These are phyloP conservation scores for Macroramphosus scolopax DNA, from an alignment of 2,797 vertebrate genomes.

Conservation along the genomic window DNA sequence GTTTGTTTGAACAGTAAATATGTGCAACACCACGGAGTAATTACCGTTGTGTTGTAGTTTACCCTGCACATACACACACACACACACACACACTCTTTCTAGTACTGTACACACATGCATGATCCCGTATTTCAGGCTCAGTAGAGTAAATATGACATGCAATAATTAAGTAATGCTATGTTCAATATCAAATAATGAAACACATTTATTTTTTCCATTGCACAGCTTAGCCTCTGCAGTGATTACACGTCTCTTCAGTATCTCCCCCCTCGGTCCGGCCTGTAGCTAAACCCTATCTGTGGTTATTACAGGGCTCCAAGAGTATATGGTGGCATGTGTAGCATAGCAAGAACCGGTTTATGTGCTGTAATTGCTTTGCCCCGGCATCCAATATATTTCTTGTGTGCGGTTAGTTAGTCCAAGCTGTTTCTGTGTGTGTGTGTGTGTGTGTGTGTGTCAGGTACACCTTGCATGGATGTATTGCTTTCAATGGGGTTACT, in stretches of 20 bases:
- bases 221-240: conserved; percentile 28
- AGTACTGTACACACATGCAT: conserved; percentile 1
- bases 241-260: conserved; percentile 19
- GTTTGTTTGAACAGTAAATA: no score
- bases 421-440: background rate
- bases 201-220: conserved; percentile 16
- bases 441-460: background rate
- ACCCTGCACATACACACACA: background rate
- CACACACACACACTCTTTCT: no score
- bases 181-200: conserved; percentile 26
- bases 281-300: conserved; percentile 29
- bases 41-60: no score
- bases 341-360: conserved; percentile 22
- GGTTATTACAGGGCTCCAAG: conserved; percentile 30
- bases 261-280: conserved; percentile 23
- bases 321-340: background rate
- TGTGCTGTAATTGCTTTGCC: conserved; percentile 51
- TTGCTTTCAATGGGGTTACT: conserved; percentile 45
- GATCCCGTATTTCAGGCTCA: background rate
- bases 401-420: conserved; percentile 24
- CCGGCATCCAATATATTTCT: conserved; percentile 34
- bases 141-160: conserved; percentile 16
- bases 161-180: conserved; percentile 18
- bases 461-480: conserved; percentile 31
- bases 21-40: no score